Percentiles rank a stretch among this genome's conserved stretches.
Conservation (phyloP, 2,797 vertebrate species). For the Malurus splendens region DNA sequence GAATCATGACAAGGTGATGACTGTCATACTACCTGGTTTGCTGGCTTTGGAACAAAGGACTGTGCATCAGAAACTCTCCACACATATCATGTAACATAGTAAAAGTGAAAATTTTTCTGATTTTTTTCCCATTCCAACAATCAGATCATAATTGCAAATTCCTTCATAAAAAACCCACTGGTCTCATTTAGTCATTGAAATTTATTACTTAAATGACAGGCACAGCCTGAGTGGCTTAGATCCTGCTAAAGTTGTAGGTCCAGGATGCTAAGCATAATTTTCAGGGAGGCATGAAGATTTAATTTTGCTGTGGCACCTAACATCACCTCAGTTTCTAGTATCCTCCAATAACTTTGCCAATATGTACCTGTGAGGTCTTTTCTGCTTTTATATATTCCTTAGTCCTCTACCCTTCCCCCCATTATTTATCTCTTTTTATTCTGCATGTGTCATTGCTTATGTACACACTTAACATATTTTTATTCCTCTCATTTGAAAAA, state of each 20-base stretch:
- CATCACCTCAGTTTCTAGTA: background rate
- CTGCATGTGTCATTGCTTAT: conserved; percentile 53
- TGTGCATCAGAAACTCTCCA: background rate
- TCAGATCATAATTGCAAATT: background rate
- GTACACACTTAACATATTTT: conserved; percentile 64
- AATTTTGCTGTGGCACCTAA: background rate
- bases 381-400: background rate
- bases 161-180: background rate
- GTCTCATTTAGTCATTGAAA: background rate
- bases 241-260: background rate
- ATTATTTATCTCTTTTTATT: conserved; percentile 58
- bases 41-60: background rate
- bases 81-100: background rate
- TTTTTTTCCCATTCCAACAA: background rate
- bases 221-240: background rate
- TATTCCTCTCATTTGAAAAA: conserved; percentile 62
- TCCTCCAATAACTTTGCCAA: background rate
- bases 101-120: background rate
- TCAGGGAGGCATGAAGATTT: background rate
- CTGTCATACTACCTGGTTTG: background rate
- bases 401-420: background rate
- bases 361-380: conserved; percentile 3
- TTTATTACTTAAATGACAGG: background rate
- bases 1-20: background rate
- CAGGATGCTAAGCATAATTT: background rate